Evolutionary conservation across 2,113 vertebrate genomes (phyloP).

Genomic region (Nerophis lumbriciformis): DNA sequence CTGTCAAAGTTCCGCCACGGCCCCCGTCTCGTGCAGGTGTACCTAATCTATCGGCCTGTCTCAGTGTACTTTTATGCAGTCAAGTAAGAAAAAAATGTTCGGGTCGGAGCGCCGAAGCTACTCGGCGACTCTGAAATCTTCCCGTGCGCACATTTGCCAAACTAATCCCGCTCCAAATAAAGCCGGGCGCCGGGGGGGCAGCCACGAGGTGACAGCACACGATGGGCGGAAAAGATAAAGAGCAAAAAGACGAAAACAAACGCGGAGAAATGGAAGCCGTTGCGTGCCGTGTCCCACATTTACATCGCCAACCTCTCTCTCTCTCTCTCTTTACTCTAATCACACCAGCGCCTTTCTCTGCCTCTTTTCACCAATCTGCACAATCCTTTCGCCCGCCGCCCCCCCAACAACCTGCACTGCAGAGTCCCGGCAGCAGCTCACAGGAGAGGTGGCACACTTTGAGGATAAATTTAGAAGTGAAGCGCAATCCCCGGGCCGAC

Average conservation of each 20-base stretch:
- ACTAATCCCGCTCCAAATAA: constrained; percentile 43
- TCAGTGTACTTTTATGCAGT: not conserved
- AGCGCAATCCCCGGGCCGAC: constrained; percentile 72
- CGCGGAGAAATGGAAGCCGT: constrained; percentile 45
- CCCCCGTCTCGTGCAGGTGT: too few species aligned
- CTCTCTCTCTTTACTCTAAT: constrained; percentile 18
- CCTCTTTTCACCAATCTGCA: constrained; percentile 31
- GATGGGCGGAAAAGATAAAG: constrained; percentile 77
- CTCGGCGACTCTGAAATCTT: constrained; percentile 6
- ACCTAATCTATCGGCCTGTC: too few species aligned
- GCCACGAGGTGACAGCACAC: constrained; percentile 7
- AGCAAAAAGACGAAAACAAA: constrained; percentile 53
- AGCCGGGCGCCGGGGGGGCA: constrained; percentile 38
- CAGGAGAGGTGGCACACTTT: constrained; percentile 93
- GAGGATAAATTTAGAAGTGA: constrained; percentile 80
- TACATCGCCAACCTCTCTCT: constrained; percentile 13
- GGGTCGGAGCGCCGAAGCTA: constrained; percentile 17
- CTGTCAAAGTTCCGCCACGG: too few species aligned
- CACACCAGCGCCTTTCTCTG: constrained; percentile 11
- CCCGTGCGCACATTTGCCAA: constrained; percentile 21
- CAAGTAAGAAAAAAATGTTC: not conserved
- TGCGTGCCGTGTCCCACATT: constrained; percentile 74
- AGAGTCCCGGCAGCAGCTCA: constrained; percentile 82
- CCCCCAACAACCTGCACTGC: constrained; percentile 24
- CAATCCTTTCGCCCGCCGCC: constrained; percentile 26